Base-by-base conservation (phyloP, 2,113 vertebrate genomes). In the Conger conger region DNA sequence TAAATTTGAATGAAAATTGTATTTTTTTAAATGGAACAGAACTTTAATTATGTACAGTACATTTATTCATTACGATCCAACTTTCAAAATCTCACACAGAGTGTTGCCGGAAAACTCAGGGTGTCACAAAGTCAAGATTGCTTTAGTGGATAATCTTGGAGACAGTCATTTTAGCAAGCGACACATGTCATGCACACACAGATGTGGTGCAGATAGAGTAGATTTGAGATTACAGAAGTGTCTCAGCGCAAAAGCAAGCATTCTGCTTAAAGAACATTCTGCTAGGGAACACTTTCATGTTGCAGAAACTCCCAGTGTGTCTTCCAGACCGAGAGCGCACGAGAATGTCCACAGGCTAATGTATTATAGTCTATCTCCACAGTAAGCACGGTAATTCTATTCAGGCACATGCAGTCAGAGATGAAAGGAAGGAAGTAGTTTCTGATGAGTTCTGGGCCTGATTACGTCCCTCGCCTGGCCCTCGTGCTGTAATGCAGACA, bases 401-500 rank as follows among this genome's bases (percentile, higher is more conserved):
- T 81, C 38, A 85, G 30, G 18, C 20, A 27, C 37, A 73, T 13
- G 82, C n/a, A 76, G 60, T 53, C 63, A 36, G 30, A 81, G 84
- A 85, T 81, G 57, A 85, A 81, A 85, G 79, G 60, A 7, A 38
- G 27, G 78, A 63, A 60, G 20, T 68, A 78, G 35, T 85, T 81
- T 81, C 73, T 85, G 79, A 85, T 85, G 84, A 85, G 84, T 73
- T 85, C 84, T 85, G 79, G 79, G 79, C 68, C 79, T 73, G 40
- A 81, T n/a, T 11, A 9, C 73, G 79, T 81, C 84, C 84, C 84
- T 81, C 16, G 80, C 30, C 80, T 85, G 20, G 27, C 79, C 57
- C 30, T 1, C 17, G 50, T 30, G 35, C 38, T 20, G 30, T 82
- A 82, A 35, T 82, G 17, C 17, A 45, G 79, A 80, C 42, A 33